Conservation (phyloP, 2,888 invertebrate genomes). For the Acleris emargana region DNA sequence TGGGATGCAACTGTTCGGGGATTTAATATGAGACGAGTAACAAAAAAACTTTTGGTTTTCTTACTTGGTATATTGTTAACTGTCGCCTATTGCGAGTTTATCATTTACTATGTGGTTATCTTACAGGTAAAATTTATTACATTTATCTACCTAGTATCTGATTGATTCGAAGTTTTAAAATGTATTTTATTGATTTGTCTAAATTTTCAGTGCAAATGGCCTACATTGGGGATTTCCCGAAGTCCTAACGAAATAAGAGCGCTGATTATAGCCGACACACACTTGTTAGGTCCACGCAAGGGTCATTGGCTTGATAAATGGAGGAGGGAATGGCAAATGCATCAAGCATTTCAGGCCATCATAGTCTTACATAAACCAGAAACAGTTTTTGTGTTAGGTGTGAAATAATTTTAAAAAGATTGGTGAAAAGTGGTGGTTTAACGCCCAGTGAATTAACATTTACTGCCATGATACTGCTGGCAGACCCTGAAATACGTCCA, state of each 20-base stretch:
- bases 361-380: constrained; percentile 92
- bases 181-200: background rate
- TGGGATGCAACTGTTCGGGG: background rate
- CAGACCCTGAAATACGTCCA: no score
- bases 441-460: no score
- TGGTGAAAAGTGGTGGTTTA: no score
- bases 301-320: constrained; percentile 99
- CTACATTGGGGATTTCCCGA: constrained; percentile 61
- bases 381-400: constrained; percentile 94
- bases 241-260: constrained; percentile 84
- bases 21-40: constrained; percentile 56
- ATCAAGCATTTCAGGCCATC: constrained; percentile 93
- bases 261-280: constrained; percentile 95
- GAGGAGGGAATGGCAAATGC: constrained; percentile 98
- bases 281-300: constrained; percentile 91
- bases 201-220: constrained; percentile 89
- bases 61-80: constrained; percentile 57
- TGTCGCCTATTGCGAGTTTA: constrained; percentile 64
- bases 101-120: constrained; percentile 67
- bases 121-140: constrained; percentile 56
- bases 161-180: background rate
- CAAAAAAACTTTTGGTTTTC: constrained; percentile 56
- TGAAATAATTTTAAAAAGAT: background rate
- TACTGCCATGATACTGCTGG: no score
- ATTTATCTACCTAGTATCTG: background rate